phyloP scores from a whole-genome alignment of 2,113 vertebrate species.

The Gasterosteus aculeatus region DNA sequence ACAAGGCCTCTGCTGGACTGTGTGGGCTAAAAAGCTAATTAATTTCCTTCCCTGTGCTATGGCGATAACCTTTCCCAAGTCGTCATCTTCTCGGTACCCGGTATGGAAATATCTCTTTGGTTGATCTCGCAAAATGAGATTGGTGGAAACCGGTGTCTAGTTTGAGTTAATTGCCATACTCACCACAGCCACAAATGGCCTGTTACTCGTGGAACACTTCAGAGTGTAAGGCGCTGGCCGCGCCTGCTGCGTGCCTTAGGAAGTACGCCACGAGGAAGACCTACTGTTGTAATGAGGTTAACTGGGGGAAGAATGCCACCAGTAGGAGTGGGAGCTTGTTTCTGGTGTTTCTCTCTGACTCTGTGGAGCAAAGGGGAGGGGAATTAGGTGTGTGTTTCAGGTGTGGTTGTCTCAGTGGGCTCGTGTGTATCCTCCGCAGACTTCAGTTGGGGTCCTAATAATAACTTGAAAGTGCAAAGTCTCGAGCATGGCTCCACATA shows the following conservation, averaged over 20 bases:
- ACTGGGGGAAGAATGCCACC: conserved; percentile 73
- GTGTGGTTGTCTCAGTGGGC: conserved; percentile 75
- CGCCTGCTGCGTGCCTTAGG: conserved; percentile 22
- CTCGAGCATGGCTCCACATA: conserved; percentile 77
- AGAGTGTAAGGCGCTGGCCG: conserved; percentile 22
- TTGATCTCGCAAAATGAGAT: conserved; percentile 42
- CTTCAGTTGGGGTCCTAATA: conserved; percentile 83
- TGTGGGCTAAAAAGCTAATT: conserved; percentile 69
- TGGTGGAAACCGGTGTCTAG: conserved; percentile 28
- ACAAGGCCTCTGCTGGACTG: conserved; percentile 54
- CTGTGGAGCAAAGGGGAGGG: conserved; percentile 75
- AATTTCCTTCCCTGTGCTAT: conserved; percentile 45
- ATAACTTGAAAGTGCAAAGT: conserved; percentile 86
- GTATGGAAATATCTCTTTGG: conserved; percentile 30
- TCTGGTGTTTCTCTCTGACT: conserved; percentile 62
- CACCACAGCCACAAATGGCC: conserved; percentile 30
- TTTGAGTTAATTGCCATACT: conserved; percentile 49
- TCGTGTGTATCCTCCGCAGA: conserved; percentile 72
- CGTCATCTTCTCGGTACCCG: conserved; percentile 45
- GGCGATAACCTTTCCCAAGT: conserved; percentile 49
- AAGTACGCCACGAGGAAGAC: conserved; percentile 45
- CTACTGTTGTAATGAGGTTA: conserved; percentile 65
- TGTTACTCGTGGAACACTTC: conserved; percentile 17
- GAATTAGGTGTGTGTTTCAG: conserved; percentile 81
- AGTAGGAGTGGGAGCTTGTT: conserved; percentile 58